These are phyloP conservation scores for Salvelinus namaycush DNA, from an alignment of 2,113 vertebrate genomes.

Conservation along the genomic window DNA sequence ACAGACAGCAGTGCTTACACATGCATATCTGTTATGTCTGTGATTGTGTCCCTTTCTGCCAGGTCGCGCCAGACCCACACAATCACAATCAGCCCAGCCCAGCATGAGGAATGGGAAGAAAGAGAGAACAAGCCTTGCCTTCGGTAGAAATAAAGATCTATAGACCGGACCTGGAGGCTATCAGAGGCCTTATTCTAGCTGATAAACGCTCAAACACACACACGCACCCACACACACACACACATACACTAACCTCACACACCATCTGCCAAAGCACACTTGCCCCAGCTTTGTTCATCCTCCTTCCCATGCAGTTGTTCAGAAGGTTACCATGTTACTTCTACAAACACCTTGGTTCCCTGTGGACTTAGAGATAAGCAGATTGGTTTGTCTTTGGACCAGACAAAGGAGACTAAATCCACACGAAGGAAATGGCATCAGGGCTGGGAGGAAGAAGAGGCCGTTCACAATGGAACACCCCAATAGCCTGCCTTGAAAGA, in stretches of 20 bases:
- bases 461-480: slow-evolving; percentile 30
- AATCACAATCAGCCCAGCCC: slow-evolving; percentile 57
- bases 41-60: slow-evolving; percentile 41
- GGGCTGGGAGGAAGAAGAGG: slow-evolving; percentile 31
- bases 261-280: not conserved
- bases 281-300: slow-evolving; percentile 5
- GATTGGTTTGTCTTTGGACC: slow-evolving; percentile 67
- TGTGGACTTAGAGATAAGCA: slow-evolving; percentile 69
- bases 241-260: not conserved
- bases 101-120: slow-evolving; percentile 61
- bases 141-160: slow-evolving; percentile 68
- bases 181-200: slow-evolving; percentile 42
- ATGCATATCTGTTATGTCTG: slow-evolving; percentile 45
- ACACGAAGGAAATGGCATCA: slow-evolving; percentile 62
- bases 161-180: slow-evolving; percentile 51
- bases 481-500: slow-evolving; percentile 50
- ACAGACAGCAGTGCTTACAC: slow-evolving; percentile 51
- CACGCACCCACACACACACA: not conserved
- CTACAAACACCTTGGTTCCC: slow-evolving; percentile 62
- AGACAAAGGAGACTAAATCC: slow-evolving; percentile 58
- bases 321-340: slow-evolving; percentile 68
- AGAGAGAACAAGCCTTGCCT: slow-evolving; percentile 60
- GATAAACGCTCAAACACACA: too few species aligned
- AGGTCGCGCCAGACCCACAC: too few species aligned
- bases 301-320: slow-evolving; percentile 50